These are phyloP conservation scores for Chlorocebus sabaeus DNA, from an alignment of 2,113 vertebrate genomes.

Conservation along the genomic window DNA sequence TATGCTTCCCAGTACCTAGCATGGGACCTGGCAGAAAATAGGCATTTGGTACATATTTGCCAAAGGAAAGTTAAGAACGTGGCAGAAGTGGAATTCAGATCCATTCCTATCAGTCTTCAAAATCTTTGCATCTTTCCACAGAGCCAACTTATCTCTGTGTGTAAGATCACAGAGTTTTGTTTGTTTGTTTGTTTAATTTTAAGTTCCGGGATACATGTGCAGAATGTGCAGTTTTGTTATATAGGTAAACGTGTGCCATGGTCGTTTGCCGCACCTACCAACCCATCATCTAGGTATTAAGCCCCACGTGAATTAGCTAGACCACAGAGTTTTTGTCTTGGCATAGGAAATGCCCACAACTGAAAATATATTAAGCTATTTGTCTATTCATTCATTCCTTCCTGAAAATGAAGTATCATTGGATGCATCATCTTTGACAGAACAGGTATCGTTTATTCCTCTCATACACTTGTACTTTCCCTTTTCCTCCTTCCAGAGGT, in stretches of 20 bases:
- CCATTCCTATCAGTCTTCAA: not conserved
- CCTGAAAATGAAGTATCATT: not conserved
- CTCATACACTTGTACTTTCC: not conserved
- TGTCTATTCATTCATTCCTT: not conserved
- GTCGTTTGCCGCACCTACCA: too few species aligned
- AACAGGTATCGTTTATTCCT: not conserved
- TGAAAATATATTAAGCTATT: not conserved
- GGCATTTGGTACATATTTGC: fast-evolving
- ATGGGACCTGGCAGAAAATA: not conserved
- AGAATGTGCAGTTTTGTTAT: too few species aligned
- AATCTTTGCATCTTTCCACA: not conserved
- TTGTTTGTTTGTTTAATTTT: too few species aligned
- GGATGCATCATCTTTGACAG: not conserved
- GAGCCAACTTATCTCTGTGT: not conserved
- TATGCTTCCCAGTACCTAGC: not conserved
- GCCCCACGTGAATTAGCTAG: too few species aligned
- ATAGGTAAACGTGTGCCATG: too few species aligned
- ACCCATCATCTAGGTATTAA: too few species aligned
- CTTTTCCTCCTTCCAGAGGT: not conserved
- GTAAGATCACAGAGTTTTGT: not conserved
- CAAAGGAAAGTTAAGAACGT: not conserved
- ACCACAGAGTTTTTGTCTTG: not conserved
- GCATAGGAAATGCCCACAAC: not conserved
- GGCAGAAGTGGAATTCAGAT: not conserved
- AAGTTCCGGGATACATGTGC: too few species aligned